phyloP scores from a whole-genome alignment of 2,113 vertebrate species.

The Heloderma charlesbogerti region DNA sequence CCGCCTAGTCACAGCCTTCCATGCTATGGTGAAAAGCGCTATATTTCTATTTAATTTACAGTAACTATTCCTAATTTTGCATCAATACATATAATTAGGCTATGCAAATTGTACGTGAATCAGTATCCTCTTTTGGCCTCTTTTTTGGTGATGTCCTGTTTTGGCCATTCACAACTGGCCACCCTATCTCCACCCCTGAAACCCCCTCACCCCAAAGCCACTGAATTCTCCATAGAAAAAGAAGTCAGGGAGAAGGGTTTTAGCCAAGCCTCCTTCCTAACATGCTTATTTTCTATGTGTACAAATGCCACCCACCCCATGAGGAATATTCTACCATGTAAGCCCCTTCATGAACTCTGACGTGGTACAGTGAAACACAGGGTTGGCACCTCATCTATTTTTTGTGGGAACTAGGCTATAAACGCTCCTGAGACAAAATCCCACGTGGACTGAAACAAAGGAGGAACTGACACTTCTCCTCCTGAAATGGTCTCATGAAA shows the following conservation, averaged over 20 bases:
- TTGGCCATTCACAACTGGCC: too few species aligned
- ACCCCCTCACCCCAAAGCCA: too few species aligned
- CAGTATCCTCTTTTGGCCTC: too few species aligned
- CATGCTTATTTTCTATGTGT: neutral
- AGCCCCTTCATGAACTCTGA: neutral
- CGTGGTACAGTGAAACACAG: neutral
- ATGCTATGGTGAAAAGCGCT: too few species aligned
- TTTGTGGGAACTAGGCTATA: neutral
- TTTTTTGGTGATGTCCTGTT: too few species aligned
- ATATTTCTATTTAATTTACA: too few species aligned
- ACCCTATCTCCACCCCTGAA: too few species aligned
- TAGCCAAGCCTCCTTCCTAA: neutral
- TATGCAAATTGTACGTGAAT: too few species aligned
- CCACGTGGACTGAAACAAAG: neutral
- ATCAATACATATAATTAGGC: too few species aligned
- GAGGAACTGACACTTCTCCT: neutral
- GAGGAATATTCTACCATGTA: neutral
- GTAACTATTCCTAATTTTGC: too few species aligned
- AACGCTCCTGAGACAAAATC: neutral
- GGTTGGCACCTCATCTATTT: neutral
- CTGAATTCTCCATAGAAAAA: too few species aligned
- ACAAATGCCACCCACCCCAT: neutral
- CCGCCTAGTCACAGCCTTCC: too few species aligned
- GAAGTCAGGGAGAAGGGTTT: neutral
- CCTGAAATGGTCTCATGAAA: neutral